Evolutionary conservation across 2,888 invertebrate genomes (phyloP), one percentile per base, ranked within the genome.

Genomic region (Romanomermis culicivorax): DNA sequence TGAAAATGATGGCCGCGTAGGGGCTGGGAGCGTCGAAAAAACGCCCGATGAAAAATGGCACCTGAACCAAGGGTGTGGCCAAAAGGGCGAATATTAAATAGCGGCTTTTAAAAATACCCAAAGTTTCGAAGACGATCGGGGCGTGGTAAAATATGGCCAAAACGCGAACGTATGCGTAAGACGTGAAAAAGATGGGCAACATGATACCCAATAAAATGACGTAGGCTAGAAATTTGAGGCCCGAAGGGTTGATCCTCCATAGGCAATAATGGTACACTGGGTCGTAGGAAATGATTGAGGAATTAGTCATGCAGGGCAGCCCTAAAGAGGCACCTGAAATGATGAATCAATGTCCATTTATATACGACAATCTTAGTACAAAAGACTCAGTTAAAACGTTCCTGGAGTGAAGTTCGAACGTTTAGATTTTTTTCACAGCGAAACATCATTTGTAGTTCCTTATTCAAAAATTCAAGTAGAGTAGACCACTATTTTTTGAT

Each of bases 91-190:
- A 68, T 29, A 67, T 65, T 25, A 67, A 57, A 51, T 63, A 68
- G 3, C 67, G 63, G 29, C 62, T 61, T 53, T 64, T 64, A 59
- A 66, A 67, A 24, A 67, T 58, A 1, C 67, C 67, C 36, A 67
- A 58, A 7, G 64, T 62, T 56, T 68, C 64, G 56, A 67, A 67
- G 17, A 67, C 67, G 50, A 67, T 64, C 3, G 67, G 67, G 26
- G 61, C 61, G 59, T 68, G 67, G 53, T 66, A 67, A 30, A 67
- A 61, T 14, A 65, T 67, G 51, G 62, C 64, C 17, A 67, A 60
- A 2, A 67, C 64, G 29, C 66, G 62, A 29, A 65, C 57, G 56
- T 67, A 67, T 24, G 67, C 64, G 57, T 67, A 65, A 30, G 60
- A 61, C 17, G 63, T 62, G 56, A 67, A 67, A 65, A 42, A 64